Conservation (phyloP, 2,797 vertebrate genomes). For the Tokudaia muenninki region DNA sequence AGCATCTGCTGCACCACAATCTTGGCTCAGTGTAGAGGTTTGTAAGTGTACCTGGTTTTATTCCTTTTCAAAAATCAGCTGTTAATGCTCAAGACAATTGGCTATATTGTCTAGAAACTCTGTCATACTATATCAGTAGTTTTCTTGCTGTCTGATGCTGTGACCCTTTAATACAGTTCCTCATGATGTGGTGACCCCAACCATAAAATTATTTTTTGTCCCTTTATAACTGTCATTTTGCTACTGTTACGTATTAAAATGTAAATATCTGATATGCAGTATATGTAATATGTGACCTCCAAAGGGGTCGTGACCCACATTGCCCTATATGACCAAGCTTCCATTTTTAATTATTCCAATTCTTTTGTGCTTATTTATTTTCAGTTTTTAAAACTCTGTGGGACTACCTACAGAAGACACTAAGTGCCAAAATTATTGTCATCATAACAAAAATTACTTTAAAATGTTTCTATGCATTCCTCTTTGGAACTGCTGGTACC, state of each 20-base stretch:
- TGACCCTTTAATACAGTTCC: background rate
- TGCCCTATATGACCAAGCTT: background rate
- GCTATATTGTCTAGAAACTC: background rate
- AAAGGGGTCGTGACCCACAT: background rate
- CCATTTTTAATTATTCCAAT: background rate
- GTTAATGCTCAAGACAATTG: slow-evolving; percentile 33
- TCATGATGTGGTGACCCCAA: background rate
- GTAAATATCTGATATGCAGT: background rate
- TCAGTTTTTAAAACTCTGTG: background rate
- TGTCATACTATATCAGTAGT: background rate
- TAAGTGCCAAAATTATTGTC: background rate
- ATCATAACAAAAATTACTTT: slow-evolving; percentile 3
- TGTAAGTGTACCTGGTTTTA: slow-evolving; percentile 31
- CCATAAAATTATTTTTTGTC: background rate
- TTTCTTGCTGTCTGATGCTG: background rate
- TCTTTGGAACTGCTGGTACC: background rate
- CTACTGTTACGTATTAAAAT: background rate
- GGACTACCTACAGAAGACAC: background rate
- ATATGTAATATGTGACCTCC: background rate
- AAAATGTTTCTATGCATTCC: background rate
- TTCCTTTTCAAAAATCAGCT: background rate
- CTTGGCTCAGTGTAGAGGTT: background rate
- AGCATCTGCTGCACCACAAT: slow-evolving; percentile 57
- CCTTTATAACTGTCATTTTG: background rate
- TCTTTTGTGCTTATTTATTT: slow-evolving; percentile 36